Conservation (phyloP, 2,888 invertebrate species). For the Adineta ricciae region DNA sequence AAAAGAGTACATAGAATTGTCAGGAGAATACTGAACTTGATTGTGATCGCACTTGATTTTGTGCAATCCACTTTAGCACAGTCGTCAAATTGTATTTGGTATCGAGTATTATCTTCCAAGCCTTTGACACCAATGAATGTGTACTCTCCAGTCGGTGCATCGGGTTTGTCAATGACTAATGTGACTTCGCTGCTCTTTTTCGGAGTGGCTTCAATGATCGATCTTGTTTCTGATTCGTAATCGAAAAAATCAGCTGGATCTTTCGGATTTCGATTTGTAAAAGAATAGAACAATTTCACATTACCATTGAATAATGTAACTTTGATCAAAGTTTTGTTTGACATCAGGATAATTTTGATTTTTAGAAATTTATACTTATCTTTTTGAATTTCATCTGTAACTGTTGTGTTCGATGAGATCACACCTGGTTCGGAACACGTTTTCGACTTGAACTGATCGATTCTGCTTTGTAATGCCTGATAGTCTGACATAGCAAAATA, state of each 20-base stretch:
- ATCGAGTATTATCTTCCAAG: background rate
- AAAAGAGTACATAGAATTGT: too few relatives aligned
- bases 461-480: background rate
- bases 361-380: slow-evolving; percentile 2
- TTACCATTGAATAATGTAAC: background rate
- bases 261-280: background rate
- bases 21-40: too few relatives aligned
- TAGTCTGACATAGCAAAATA: background rate
- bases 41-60: background rate
- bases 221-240: background rate
- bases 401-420: background rate
- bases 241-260: background rate
- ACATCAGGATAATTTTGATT: background rate
- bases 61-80: background rate
- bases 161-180: background rate
- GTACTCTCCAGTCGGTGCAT: background rate
- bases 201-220: background rate
- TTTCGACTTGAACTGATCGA: background rate
- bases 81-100: background rate
- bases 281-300: background rate
- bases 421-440: background rate
- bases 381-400: background rate
- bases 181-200: background rate
- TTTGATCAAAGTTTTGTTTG: background rate
- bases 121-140: background rate